phyloP scores from a whole-genome alignment of 2,113 vertebrate genomes.

The Aptenodytes forsteri region DNA sequence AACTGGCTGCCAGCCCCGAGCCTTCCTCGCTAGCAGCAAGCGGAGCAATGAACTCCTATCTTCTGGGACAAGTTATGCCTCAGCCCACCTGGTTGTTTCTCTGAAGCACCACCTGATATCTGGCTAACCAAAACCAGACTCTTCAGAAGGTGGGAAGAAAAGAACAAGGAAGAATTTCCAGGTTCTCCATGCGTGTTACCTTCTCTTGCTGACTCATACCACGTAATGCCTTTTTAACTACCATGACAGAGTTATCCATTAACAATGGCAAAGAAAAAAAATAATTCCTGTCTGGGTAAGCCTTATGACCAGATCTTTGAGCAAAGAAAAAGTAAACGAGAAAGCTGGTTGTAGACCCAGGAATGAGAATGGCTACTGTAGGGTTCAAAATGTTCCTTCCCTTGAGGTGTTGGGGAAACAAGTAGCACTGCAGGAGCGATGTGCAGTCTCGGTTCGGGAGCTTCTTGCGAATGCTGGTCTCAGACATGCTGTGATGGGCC shows the following conservation, averaged over 20 bases:
- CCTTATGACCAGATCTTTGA: not conserved
- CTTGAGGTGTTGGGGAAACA: not conserved
- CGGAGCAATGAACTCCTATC: not conserved
- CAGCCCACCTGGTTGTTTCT: not conserved
- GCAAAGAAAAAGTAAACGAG: not conserved
- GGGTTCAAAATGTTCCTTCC: not conserved
- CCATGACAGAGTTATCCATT: not conserved
- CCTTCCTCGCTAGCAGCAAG: not conserved
- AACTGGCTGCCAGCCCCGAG: not conserved
- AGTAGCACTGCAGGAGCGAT: not conserved
- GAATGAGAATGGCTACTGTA: not conserved
- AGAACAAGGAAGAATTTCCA: not conserved
- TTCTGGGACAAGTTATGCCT: not conserved
- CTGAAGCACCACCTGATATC: not conserved
- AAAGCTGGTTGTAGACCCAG: not conserved
- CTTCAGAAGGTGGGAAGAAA: not conserved
- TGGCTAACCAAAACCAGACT: not conserved
- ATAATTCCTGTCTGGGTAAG: not conserved
- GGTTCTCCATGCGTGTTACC: not conserved
- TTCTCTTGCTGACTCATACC: not conserved
- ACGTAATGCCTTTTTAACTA: not conserved
- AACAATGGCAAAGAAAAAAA: not conserved
- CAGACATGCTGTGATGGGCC: not conserved
- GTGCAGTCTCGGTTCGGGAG: rapidly evolving
- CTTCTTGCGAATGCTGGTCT: not conserved